A percentile compares a stretch with the other conserved stretches of the same genome.
Evolutionary conservation across 1,140 invertebrate genomes (phyloP).

Genomic region (Drosophila mayri): DNA sequence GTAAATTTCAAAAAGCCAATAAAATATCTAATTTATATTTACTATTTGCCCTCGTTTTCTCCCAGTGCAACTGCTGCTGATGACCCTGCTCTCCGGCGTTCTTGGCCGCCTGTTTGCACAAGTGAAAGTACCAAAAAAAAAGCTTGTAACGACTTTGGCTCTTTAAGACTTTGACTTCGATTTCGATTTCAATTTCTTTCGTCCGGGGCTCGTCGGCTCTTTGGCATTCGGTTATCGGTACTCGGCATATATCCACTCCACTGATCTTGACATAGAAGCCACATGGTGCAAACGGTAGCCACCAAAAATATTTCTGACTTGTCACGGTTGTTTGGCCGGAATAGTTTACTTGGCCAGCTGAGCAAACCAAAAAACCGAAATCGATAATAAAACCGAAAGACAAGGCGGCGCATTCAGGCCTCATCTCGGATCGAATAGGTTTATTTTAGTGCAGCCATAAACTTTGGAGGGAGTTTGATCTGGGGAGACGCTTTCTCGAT

Average conservation of each 20-base stretch:
- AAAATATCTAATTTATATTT: not conserved
- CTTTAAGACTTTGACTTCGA: constrained; percentile 2
- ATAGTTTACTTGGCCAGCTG: constrained; percentile 37
- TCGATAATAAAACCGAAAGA: constrained; percentile 31
- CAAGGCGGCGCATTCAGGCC: constrained; percentile 32
- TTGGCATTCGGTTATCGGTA: not conserved
- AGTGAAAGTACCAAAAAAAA: constrained; percentile 71
- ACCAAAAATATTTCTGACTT: constrained; percentile 10
- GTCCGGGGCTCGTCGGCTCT: constrained; percentile 4
- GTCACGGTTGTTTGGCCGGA: constrained; percentile 24
- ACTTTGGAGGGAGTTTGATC: constrained; percentile 13
- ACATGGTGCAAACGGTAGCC: constrained; percentile 40
- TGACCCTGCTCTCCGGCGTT: constrained; percentile 57
- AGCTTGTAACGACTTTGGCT: constrained; percentile 59
- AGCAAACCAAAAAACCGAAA: constrained; percentile 31
- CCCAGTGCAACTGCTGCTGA: constrained; percentile 12
- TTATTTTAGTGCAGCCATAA: constrained; percentile 43
- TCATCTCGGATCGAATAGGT: constrained; percentile 24
- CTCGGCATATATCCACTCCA: constrained; percentile 11
- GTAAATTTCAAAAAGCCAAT: fast-evolving
- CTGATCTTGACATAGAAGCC: constrained; percentile 75
- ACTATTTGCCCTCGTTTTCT: not conserved
- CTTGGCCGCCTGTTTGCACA: constrained; percentile 72
- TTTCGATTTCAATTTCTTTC: constrained; percentile 41
- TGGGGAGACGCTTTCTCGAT: constrained; percentile 36